phyloP scores from a whole-genome alignment of 2,888 invertebrate species.

The Acanthosepion esculentum region DNA sequence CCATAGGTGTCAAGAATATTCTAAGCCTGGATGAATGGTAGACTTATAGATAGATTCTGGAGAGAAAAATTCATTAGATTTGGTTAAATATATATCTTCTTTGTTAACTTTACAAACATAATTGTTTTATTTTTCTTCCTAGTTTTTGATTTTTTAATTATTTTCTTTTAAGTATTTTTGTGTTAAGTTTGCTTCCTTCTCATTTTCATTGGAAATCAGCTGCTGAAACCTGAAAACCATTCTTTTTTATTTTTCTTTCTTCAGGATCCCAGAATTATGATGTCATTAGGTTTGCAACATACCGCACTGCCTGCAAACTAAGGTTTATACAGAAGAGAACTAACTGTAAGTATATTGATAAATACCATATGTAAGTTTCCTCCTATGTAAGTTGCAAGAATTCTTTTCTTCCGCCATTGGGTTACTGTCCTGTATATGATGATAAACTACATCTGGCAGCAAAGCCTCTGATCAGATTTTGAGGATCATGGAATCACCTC shows the following conservation, averaged over 20 bases:
- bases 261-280: slow-evolving; percentile 81
- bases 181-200: not conserved
- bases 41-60: too few species aligned
- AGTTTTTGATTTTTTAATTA: too few species aligned
- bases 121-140: too few species aligned
- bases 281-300: slow-evolving; percentile 96
- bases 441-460: too few species aligned
- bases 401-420: too few species aligned
- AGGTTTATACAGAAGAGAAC: slow-evolving; percentile 98
- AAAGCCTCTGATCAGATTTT: too few species aligned
- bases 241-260: slow-evolving; percentile 50
- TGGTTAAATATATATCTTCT: not conserved
- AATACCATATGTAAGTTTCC: not conserved
- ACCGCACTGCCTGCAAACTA: slow-evolving; percentile 96
- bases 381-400: too few species aligned
- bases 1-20: too few species aligned
- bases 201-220: not conserved
- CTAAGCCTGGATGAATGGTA: too few species aligned
- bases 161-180: not conserved
- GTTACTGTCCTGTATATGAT: too few species aligned
- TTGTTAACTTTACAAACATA: not conserved
- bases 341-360: slow-evolving; percentile 83
- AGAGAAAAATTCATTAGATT: not conserved
- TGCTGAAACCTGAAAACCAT: not conserved
- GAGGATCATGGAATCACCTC: too few species aligned